Percentiles rank a stretch among this genome's conserved stretches.
These are phyloP conservation scores for Rhimphoctona megacephalus DNA, from an alignment of 2,888 invertebrate genomes.

Conservation along the genomic window DNA sequence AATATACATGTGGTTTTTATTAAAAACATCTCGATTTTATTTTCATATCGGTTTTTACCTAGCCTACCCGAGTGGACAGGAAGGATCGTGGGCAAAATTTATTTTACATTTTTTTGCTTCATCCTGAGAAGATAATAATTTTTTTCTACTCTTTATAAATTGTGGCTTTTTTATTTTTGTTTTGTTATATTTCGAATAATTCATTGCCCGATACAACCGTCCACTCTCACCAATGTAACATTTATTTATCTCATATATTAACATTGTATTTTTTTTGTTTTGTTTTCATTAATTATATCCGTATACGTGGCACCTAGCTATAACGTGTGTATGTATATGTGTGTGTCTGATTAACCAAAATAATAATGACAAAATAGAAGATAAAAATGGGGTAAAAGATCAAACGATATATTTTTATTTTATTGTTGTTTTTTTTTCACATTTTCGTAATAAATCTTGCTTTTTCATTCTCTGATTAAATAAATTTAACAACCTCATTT, in stretches of 20 bases:
- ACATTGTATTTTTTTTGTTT: conserved; percentile 68
- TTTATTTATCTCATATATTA: conserved; percentile 76
- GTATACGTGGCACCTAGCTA: conserved; percentile 69
- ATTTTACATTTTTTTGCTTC: conserved; percentile 46
- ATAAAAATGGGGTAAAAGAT: conserved; percentile 43
- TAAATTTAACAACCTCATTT: conserved; percentile 53
- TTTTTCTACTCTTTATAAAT: conserved; percentile 9
- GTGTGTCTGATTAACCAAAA: conserved; percentile 33
- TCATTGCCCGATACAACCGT: conserved; percentile 41
- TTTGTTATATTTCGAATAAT: conserved; percentile 22
- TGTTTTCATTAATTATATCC: conserved; percentile 63
- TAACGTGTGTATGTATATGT: conserved; percentile 37
- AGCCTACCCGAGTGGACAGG: conserved; percentile 79
- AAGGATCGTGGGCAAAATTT: conserved; percentile 61
- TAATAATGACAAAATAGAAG: conserved; percentile 50
- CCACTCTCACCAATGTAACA: conserved; percentile 71
- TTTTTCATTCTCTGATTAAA: conserved; percentile 43
- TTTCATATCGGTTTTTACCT: conserved; percentile 75
- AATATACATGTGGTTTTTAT: conserved; percentile 78
- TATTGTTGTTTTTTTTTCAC: conserved; percentile 5
- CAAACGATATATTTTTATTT: conserved; percentile 35
- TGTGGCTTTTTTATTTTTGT: not conserved
- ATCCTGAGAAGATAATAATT: not conserved
- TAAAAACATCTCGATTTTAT: conserved; percentile 75
- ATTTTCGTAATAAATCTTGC: conserved; percentile 36